phyloP scores from a whole-genome alignment of 64 coral and sea anemone genomes.

The Pocillopora verrucosa region DNA sequence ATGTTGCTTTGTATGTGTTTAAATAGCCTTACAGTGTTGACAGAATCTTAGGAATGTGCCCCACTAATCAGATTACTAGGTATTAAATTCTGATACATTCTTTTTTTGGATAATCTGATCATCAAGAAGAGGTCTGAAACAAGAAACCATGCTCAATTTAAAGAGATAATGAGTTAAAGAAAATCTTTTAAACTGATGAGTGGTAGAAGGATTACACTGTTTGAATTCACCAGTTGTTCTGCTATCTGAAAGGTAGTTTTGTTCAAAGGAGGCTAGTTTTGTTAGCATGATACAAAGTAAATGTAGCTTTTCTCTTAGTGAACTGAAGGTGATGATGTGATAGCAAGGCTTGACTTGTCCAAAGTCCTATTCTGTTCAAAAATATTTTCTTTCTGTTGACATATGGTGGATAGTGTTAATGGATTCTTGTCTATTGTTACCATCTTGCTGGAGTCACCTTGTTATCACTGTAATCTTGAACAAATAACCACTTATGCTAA shows the following conservation, averaged over 20 bases:
- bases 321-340: not conserved
- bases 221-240: not conserved
- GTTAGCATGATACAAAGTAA: not conserved
- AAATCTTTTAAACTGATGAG: not conserved
- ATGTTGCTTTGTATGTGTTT: not conserved
- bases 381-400: not conserved
- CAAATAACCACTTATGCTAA: not conserved
- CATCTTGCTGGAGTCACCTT: not conserved
- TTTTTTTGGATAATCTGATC: not conserved
- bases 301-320: not conserved
- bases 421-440: not conserved
- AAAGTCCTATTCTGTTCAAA: not conserved
- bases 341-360: not conserved
- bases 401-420: not conserved
- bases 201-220: not conserved
- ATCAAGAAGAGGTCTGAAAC: not conserved
- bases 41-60: not conserved
- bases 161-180: not conserved
- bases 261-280: not conserved
- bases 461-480: not conserved
- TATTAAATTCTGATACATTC: slow-evolving; percentile 2
- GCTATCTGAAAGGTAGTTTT: not conserved
- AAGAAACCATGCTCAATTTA: not conserved
- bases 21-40: not conserved
- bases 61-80: not conserved